Evolutionary conservation across 2,888 invertebrate genomes (phyloP), one percentile per base, ranked within the genome.

Genomic region (Ophioninae sp.): DNA sequence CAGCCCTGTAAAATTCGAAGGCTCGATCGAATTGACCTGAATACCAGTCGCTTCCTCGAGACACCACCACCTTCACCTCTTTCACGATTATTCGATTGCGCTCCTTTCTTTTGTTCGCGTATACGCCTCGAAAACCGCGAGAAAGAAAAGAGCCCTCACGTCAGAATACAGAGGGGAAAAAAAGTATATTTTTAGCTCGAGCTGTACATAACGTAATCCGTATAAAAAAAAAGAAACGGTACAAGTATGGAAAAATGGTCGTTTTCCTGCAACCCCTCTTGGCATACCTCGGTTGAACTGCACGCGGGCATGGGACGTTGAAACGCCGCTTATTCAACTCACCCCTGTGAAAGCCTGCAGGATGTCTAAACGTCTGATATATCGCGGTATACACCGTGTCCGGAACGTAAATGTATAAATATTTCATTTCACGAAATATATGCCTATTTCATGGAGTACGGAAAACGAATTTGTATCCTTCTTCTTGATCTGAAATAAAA

Each of bases 1-100:
- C 57, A 68, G 21, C 62, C 56, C 62, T 77, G 41, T 68, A 73
- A 80, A 77, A 62, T 83, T 61, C 69, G 73, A 64, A 64, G 68
- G 56, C 64, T 68, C 41, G 73, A 44, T 59, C 61, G 50, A 68
- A 79, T 82, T 61, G 82, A 70, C 64, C 50, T 61, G 44, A 79
- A 70, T 79, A 75, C 44, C 68, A 37, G 72, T 72, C 57, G 73
- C 57, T 74, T 56, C 37, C 30, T 10, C 79, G n/a, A 64, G 69
- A 72, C 23, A 41, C 6, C 44, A 23, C 44, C 1, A 73, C n/a
- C 41, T 23, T 73, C 39, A 21, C 37, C 57, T 56, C 75, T 76
- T 72, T 41, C 44, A 61, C 8, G 13, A 21, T 61, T 69, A 41
- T 41, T 61, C 73, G 37, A 73, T 82, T 44, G 59, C 61, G 50